Base-by-base conservation (phyloP, 2,888 invertebrate genomes). In the Acanthosepion pharaonis region DNA sequence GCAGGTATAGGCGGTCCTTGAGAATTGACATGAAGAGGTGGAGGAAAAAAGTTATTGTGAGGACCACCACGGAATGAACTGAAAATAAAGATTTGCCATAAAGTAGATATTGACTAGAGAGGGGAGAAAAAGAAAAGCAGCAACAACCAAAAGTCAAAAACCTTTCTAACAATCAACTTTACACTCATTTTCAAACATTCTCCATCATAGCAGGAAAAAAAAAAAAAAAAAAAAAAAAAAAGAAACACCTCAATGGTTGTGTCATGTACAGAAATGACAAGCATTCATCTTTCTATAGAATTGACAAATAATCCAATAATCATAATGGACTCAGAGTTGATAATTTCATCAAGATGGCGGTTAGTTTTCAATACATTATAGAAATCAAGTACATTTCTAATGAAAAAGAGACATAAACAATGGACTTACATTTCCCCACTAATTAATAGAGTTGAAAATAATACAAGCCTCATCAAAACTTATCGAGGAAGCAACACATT, bases 31-130 rank as follows among this genome's bases (percentile, higher is more conserved):
- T 48, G 42, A 55, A 48, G 94, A 25, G 94, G 94, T 33, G 92
- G 92, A 11, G 92, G 51, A 48, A 25, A 94, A 64, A 23, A 55
- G 15, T 33, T 59, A 55, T 55, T 42, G 25, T 11, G 23, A 42
- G 48, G 59, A 42, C 94, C 94, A 48, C 94, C 64, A 48, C 94
- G 93, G 51, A 51, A 93, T 93, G 53, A 93, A 93, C 93, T 93
- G 93, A 93, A 93, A 93, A 92, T 4, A 48, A 49, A n/a, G 64
- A 78, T n/a, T 28, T 59, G 5, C 59, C 59, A 59, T 78, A 28
- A 78, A 11, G 20, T 78, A 6, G 11, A 78, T 78, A 11, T n/a
- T 23, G 3, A 78, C 33, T 15, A 9, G 1, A 78, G 78, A 78
- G 8, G 42, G 42, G 42, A 42, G 42, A 42, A 42, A 59, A 59